These are phyloP conservation scores for Venustaconcha ellipsiformis DNA, from an alignment of 1,140 invertebrate species.

Conservation along the genomic window DNA sequence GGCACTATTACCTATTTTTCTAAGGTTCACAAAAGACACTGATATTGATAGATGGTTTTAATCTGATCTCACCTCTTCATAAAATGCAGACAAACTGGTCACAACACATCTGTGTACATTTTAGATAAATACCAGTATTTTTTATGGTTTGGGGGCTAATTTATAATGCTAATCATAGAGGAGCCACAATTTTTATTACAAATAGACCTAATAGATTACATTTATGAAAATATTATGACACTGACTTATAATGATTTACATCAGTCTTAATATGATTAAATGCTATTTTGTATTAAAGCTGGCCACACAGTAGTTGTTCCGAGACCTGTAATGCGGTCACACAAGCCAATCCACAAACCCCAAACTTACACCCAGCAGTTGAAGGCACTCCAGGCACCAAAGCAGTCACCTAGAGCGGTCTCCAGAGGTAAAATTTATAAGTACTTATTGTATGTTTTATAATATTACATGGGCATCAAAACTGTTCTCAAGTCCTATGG, in stretches of 20 bases:
- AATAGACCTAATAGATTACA: not conserved
- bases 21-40: too few relatives aligned
- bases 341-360: constrained; percentile 54
- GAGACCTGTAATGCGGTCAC: constrained; percentile 45
- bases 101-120: too few relatives aligned
- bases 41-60: too few relatives aligned
- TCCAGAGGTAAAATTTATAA: constrained; percentile 28
- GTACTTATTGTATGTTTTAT: not conserved
- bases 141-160: not conserved
- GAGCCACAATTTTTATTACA: constrained; percentile 9
- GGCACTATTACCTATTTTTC: too few relatives aligned
- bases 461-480: not conserved
- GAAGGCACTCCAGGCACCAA: constrained; percentile 52
- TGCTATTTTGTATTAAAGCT: too few relatives aligned
- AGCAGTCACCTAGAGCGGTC: constrained; percentile 3
- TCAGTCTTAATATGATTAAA: too few relatives aligned
- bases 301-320: constrained; percentile 24
- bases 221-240: too few relatives aligned
- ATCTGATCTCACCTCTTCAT: too few relatives aligned
- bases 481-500: not conserved
- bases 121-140: too few relatives aligned
- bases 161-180: not conserved
- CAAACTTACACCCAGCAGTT: constrained; percentile 62
- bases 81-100: too few relatives aligned
- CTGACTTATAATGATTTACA: too few relatives aligned